Evolutionary conservation across 2,797 vertebrate genomes (phyloP), one percentile per base, ranked within the genome.

Genomic region (Sardinella longiceps): DNA sequence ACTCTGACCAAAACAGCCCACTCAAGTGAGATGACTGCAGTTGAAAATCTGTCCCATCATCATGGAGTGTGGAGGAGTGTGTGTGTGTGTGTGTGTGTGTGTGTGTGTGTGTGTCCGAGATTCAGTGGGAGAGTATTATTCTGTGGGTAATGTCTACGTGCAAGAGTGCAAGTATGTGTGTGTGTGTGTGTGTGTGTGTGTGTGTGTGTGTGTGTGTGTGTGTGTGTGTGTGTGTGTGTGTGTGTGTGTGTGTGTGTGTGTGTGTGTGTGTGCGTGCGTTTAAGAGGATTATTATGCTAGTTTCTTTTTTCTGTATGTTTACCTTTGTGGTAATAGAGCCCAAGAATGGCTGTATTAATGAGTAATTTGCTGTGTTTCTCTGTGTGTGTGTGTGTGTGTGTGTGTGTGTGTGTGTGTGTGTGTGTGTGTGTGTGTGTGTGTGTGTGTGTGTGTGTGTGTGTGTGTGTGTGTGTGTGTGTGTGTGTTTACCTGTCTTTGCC

Each of bases 401-500:
- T 48, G 80, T 46, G 33, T 56, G 45, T 39, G 46, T 5, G 25
- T 48, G 45, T 48, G 80, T 46, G 33, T 56, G 45, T 39, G 46
- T 5, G 25, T 48, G 45, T 48, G 80, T 46, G 33, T 56, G n/a
- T n/a, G n/a, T n/a, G 11, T 10, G 51, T 60, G 53, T 60, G 53
- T 82, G 30, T 2, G 39, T 60, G 53, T 5, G 6, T 9, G n/a
- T n/a, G 39, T 7, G 46, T 20, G 30, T n/a, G 7, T 20, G 43
- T 50, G 43, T 25, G 43, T 53, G 53, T 50, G 11, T 33, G 51
- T 5, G n/a, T 10, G 45, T 39, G 46, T 5, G 25, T 48, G 45
- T 48, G 80, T 46, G 33, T 56, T 11, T 90, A 96, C 96, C 96
- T 96, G 93, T 97, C 96, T 90, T 96, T 96, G 91, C 96, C 95